Conservation (phyloP, 1,140 invertebrate genomes). For the Drosophila tsacasi region DNA sequence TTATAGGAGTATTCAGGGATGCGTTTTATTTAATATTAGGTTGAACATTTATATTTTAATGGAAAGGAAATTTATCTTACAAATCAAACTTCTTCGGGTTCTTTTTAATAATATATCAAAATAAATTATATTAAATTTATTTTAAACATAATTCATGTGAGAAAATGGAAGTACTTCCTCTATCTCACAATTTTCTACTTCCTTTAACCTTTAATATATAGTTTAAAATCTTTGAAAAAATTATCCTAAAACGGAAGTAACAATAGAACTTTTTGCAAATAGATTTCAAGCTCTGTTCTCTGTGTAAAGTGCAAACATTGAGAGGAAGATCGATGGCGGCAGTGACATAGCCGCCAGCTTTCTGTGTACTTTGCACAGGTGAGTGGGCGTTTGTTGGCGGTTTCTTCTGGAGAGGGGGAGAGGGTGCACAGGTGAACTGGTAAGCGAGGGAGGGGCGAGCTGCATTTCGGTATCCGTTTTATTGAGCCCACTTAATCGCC, state of each 20-base stretch:
- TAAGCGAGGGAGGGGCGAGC: not conserved
- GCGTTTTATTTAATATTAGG: not conserved
- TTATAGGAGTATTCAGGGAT: not conserved
- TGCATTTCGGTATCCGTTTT: slow-evolving; percentile 23
- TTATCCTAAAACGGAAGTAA: not conserved
- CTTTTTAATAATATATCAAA: not conserved
- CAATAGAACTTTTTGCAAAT: not conserved
- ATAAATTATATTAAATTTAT: not conserved
- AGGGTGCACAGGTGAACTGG: not conserved
- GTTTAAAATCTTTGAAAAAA: not conserved
- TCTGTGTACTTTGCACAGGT: slow-evolving; percentile 8
- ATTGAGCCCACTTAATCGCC: slow-evolving; percentile 34
- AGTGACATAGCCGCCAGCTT: slow-evolving; percentile 24
- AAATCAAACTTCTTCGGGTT: not conserved
- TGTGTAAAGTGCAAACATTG: slow-evolving; percentile 12
- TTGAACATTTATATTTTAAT: not conserved
- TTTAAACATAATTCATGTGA: not conserved
- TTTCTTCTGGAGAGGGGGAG: not conserved
- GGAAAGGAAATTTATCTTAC: not conserved
- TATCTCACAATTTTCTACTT: not conserved
- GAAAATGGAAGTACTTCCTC: not conserved
- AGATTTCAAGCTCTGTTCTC: not conserved
- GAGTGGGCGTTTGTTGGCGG: slow-evolving; percentile 1
- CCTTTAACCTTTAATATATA: not conserved
- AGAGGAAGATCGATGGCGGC: slow-evolving; percentile 23